phyloP scores from a whole-genome alignment of 2,113 vertebrate species.

The Noctilio leporinus region DNA sequence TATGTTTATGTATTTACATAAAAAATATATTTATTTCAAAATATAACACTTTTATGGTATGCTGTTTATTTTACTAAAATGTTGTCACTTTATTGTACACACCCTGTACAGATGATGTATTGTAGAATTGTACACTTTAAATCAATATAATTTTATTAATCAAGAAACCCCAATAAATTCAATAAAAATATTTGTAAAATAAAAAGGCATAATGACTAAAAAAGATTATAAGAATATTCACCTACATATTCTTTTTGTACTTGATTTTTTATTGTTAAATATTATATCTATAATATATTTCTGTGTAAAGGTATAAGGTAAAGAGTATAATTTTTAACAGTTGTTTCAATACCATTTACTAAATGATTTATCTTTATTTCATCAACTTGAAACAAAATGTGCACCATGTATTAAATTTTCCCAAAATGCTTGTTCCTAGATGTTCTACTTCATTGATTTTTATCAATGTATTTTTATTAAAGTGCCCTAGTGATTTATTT shows the following conservation, averaged over 20 bases:
- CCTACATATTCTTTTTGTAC: background rate
- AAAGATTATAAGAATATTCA: background rate
- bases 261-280: background rate
- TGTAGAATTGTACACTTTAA: background rate
- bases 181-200: background rate
- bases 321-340: background rate
- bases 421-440: background rate
- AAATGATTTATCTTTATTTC: background rate
- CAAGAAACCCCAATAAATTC: background rate
- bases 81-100: too few relatives aligned
- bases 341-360: background rate
- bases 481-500: background rate
- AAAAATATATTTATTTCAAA: too few relatives aligned
- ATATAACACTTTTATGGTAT: too few relatives aligned
- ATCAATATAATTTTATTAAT: background rate
- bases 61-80: too few relatives aligned
- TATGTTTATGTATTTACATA: too few relatives aligned
- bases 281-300: background rate
- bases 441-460: background rate
- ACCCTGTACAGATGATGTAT: background rate
- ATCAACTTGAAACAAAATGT: background rate
- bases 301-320: background rate
- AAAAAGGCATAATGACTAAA: background rate
- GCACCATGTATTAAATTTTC: background rate
- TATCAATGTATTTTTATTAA: background rate